phyloP scores from a whole-genome alignment of 2,888 invertebrate species.

The Orthosia gracilis region DNA sequence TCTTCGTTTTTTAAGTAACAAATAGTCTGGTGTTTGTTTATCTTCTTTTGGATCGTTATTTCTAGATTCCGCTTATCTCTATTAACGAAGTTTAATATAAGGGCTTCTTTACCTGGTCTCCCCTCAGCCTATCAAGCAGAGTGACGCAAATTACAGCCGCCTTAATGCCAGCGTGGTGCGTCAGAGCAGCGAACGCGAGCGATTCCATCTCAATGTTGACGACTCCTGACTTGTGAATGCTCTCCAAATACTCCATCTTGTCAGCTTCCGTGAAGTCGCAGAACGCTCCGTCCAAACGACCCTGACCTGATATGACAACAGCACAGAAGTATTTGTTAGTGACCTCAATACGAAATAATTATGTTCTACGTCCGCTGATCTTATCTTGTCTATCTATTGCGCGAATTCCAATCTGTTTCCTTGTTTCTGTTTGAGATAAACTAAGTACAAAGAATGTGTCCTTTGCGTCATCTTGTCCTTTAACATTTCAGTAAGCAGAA shows the following conservation, averaged over 20 bases:
- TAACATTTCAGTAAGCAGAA: background rate
- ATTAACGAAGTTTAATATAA: background rate
- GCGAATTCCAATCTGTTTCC: slow-evolving; percentile 31
- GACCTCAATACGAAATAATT: slow-evolving; percentile 32
- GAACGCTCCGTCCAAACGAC: slow-evolving; percentile 98
- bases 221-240: slow-evolving; percentile 95
- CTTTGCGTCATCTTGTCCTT: slow-evolving; percentile 20
- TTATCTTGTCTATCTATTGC: slow-evolving; percentile 18
- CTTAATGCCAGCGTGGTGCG: slow-evolving; percentile 97
- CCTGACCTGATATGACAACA: slow-evolving; percentile 93
- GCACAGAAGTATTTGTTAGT: slow-evolving; percentile 7
- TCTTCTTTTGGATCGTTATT: background rate
- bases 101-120: slow-evolving; percentile 96
- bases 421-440: slow-evolving; percentile 12
- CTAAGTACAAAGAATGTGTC: slow-evolving; percentile 8
- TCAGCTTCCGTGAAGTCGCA: slow-evolving; percentile 98
- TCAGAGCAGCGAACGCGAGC: slow-evolving; percentile 97
- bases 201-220: slow-evolving; percentile 99
- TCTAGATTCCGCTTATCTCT: background rate
- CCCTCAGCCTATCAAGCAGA: slow-evolving; percentile 97
- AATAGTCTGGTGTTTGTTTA: background rate
- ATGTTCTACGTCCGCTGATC: slow-evolving; percentile 1
- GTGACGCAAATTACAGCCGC: slow-evolving; percentile 99
- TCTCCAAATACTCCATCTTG: slow-evolving; percentile 96
- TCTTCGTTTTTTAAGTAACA: background rate